A percentile compares a stretch with the other conserved stretches of the same genome.
These are phyloP conservation scores for Myotis vivesi DNA, from an alignment of 2,797 vertebrate genomes.

Conservation along the genomic window DNA sequence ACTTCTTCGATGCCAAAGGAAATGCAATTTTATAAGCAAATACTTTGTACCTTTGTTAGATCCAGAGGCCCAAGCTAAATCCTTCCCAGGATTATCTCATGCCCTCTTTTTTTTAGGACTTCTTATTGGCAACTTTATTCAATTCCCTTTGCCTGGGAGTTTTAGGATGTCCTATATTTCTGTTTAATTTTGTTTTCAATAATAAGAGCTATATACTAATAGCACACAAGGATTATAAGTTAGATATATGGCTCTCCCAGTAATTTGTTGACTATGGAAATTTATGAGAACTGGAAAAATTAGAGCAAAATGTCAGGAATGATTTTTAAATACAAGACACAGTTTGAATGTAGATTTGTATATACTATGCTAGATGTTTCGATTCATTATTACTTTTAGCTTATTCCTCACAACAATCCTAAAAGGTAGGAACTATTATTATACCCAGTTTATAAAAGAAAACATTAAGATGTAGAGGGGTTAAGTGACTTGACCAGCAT, in stretches of 20 bases:
- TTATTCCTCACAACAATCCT: not conserved
- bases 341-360: not conserved
- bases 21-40: not conserved
- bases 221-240: not conserved
- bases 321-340: not conserved
- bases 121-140: not conserved
- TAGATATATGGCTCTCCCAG: not conserved
- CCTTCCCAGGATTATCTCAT: not conserved
- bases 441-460: not conserved
- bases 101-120: not conserved
- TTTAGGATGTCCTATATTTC: not conserved
- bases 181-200: not conserved
- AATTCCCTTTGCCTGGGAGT: not conserved
- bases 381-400: not conserved
- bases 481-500: not conserved
- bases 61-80: not conserved
- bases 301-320: not conserved
- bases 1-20: not conserved
- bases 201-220: not conserved
- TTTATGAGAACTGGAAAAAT: not conserved
- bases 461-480: not conserved
- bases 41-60: not conserved
- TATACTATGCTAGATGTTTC: not conserved
- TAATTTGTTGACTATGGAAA: not conserved
- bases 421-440: not conserved